Base-by-base conservation (phyloP, 2,113 vertebrate species). In the Aegotheles bennettii region DNA sequence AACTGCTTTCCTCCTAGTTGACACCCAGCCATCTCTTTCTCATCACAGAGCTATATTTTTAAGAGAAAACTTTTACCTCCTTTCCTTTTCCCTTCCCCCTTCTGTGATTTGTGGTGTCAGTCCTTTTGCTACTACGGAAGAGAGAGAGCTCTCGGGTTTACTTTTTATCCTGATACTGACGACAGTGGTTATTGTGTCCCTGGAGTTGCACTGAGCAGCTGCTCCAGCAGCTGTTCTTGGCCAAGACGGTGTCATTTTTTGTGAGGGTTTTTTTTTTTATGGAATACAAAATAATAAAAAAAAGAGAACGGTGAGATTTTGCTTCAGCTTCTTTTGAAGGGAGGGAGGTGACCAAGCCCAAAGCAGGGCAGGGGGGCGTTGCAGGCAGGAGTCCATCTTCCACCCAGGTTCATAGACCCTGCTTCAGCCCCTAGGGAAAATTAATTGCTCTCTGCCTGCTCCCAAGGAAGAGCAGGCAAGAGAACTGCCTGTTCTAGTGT, bases 151-250 rank as follows among this genome's bases (percentile, higher is more conserved):
- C 80, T 74, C 1, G 47, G 25, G 64, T 94, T 92, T 67, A 71
- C 76, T 93, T 96, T 90, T 78, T 81, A 91, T 50, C 57, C 83
- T 80, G 28, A 93, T 86, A 80, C 89, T 96, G 95, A 87, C 17
- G 8, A 61, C 31, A 16, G 74, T 61, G 79, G 35, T 94, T 50
- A 40, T 78, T 4, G 6, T 73, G 69, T 88, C 80, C 83, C 51
- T 81, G 83, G 64, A 93, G 92, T 93, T 96, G 93, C 95, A 90
- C 96, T 92, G 94, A 74, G 36, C 76, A 50, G 91, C 84, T 95
- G 86, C 70, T 45, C 88, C 68, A 57, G 86, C 89, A 78, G 84
- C 84, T 92, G 54, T 77, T 90, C 71, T 94, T 33, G 4, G 54
- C 77, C 43, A 54, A 70, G 92, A 47, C 2, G 43, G 88, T 11